Percentiles rank a stretch among this genome's conserved stretches.
These are phyloP conservation scores for Pangasianodon gigas DNA, from an alignment of 2,113 vertebrate genomes.

Conservation along the genomic window DNA sequence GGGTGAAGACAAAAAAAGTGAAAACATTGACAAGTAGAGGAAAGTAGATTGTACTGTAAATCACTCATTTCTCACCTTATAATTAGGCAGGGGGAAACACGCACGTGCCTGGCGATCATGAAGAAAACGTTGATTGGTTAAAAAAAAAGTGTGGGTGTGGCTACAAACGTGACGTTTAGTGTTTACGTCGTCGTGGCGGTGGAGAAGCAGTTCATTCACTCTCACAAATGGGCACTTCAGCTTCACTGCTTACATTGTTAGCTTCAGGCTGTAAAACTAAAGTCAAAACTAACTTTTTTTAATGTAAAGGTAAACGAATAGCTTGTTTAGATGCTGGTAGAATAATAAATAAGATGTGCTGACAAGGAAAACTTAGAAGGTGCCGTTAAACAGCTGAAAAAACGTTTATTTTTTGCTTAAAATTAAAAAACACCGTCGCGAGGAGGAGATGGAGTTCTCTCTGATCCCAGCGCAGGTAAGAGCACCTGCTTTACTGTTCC, in stretches of 20 bases:
- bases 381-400: neutral
- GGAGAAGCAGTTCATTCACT: neutral
- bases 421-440: neutral
- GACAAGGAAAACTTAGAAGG: neutral
- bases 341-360: neutral
- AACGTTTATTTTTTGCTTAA: neutral
- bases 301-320: neutral
- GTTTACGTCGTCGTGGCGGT: neutral
- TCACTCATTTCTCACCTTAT: neutral
- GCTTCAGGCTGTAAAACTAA: neutral
- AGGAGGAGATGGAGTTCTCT: constrained; percentile 49
- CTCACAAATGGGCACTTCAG: neutral
- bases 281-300: neutral
- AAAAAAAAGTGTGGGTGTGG: neutral
- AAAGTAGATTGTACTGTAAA: too few relatives aligned
- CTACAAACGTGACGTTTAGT: neutral
- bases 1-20: too few relatives aligned
- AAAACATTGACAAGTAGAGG: too few relatives aligned
- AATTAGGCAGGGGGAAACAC: neutral
- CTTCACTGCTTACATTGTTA: neutral
- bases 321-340: neutral
- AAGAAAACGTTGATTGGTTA: neutral
- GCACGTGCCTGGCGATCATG: neutral
- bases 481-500: neutral
- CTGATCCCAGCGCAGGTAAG: constrained; percentile 56